phyloP scores from a whole-genome alignment of 2,113 vertebrate species.

The Toxotes chatareus region DNA sequence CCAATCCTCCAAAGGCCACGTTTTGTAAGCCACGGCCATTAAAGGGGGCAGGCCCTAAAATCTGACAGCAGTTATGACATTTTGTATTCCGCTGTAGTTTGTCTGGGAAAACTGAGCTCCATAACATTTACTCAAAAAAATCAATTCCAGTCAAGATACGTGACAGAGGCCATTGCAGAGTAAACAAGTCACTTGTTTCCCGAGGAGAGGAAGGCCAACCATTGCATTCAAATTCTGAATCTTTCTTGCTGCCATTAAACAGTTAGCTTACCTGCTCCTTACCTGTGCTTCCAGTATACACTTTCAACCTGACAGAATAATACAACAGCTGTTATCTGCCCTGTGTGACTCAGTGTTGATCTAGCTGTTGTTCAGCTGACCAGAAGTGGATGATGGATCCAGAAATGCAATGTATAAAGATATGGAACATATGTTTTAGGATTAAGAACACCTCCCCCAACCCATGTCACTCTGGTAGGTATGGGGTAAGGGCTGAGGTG shows the following conservation, averaged over 20 bases:
- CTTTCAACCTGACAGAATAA: background rate
- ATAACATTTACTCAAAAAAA: conserved; percentile 14
- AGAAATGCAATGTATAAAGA: background rate
- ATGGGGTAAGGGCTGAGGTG: too few relatives aligned
- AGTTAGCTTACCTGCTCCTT: background rate
- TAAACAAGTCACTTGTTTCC: background rate
- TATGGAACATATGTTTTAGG: background rate
- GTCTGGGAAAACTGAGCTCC: conserved; percentile 3
- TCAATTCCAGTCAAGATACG: conserved; percentile 4
- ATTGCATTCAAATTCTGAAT: background rate
- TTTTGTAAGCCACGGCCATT: background rate
- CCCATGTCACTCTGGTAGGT: background rate
- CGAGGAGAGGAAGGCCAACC: background rate
- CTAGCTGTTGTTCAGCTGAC: background rate
- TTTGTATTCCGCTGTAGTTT: background rate
- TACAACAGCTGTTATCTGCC: background rate
- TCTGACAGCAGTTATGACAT: background rate
- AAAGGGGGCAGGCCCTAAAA: background rate
- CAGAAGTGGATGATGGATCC: background rate
- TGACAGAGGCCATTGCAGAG: background rate
- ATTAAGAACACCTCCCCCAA: background rate
- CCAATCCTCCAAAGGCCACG: background rate
- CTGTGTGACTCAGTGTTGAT: background rate
- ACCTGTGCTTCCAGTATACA: background rate
- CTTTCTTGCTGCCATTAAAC: background rate